A percentile compares a stretch with the other conserved stretches of the same genome.
Evolutionary conservation across 2,113 vertebrate genomes (phyloP).

Genomic region (Zootoca vivipara): DNA sequence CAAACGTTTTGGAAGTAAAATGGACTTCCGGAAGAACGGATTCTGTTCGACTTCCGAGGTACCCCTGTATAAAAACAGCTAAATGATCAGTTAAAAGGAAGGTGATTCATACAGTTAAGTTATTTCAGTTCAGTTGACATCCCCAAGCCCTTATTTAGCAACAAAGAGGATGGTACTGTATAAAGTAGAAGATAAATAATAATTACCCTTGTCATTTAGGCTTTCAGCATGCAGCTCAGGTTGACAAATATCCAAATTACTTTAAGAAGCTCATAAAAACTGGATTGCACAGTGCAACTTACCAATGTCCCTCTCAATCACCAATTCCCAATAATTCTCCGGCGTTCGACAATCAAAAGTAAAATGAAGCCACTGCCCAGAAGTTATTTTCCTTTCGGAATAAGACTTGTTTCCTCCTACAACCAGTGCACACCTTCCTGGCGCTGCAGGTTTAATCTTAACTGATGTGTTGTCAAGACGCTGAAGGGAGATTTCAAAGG

Average conservation of each 20-base stretch:
- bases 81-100: too few relatives aligned
- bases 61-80: too few relatives aligned
- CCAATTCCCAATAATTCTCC: conserved; percentile 71
- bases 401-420: background rate
- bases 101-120: too few relatives aligned
- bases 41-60: too few relatives aligned
- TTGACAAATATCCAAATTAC: background rate
- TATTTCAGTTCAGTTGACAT: too few relatives aligned
- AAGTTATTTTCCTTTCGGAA: conserved; percentile 59
- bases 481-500: conserved; percentile 59
- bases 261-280: background rate
- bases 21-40: too few relatives aligned
- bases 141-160: too few relatives aligned
- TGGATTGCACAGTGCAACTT: conserved; percentile 12
- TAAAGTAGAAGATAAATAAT: too few relatives aligned
- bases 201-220: background rate
- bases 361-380: conserved; percentile 70
- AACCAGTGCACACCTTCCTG: conserved; percentile 64
- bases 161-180: too few relatives aligned
- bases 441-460: conserved; percentile 47
- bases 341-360: conserved; percentile 74
- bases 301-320: conserved; percentile 80
- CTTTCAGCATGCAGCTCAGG: background rate
- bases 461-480: conserved; percentile 58
- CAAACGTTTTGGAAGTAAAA: too few relatives aligned